Base-by-base conservation (phyloP, 2,113 vertebrate species). In the Equus przewalskii region DNA sequence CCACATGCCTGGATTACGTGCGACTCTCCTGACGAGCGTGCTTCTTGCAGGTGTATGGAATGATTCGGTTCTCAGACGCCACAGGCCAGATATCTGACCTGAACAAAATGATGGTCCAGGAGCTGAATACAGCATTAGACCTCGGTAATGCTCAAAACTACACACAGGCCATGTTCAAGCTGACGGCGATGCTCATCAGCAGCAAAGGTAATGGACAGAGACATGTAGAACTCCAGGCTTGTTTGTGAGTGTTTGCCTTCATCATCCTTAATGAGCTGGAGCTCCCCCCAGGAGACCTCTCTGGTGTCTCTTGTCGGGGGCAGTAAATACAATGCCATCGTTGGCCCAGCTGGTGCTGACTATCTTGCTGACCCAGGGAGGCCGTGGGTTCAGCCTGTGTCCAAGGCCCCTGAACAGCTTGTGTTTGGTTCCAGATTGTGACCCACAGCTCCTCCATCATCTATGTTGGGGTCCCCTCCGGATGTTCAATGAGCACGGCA, bases 401-500 rank as follows among this genome's bases (percentile, higher is more conserved):
- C 18, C 46, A 0, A 30, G 28, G 24, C 41, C 60, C 75, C 80
- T 95, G 28, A 96, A 14, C 21, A 6, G 24, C 7, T 0, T 79
- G 5, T 86, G 13, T 96, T 69, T 98, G 86, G 2, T 98, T 98
- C 78, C 96, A 99, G 99, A 99, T 82, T 99, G 99, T 83, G 99
- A 99, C 97, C 99, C 99, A 2, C 99, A 99, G 97, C 99, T 99
- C 41, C 98, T 99, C 75, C 99, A 99, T 98, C 99, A 99, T 92
- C 98, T 99, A 79, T 99, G 99, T 95, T 99, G 99, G 99, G 99
- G 99, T 93, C 99, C 99, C 30, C 98, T 99, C 76, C 99, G 99
- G 96, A 99, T 99, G 99, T 99, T 99, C 98, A 99, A 99, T 1
- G 99, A 99, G 86, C 99, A 99, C 6, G 99, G 99, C 97, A 99